Conservation (phyloP, 2,113 vertebrate species). For the Peucedramus taeniatus region DNA sequence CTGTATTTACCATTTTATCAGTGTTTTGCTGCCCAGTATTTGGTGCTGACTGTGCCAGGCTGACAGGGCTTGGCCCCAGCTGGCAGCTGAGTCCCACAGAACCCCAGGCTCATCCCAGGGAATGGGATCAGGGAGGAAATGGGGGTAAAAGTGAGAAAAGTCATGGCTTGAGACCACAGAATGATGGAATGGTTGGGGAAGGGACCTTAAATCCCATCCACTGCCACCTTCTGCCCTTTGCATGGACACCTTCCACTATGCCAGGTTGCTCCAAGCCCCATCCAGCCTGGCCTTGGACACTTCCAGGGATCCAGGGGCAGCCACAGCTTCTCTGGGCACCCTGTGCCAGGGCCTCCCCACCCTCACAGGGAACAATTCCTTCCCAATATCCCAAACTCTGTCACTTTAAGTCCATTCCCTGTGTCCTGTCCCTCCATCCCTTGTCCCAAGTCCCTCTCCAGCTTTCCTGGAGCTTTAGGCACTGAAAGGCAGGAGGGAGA, state of each 20-base stretch:
- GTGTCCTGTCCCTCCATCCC: not conserved
- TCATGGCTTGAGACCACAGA: not conserved
- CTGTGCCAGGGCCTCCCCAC: fast-evolving
- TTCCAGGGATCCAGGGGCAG: not conserved
- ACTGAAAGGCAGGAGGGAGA: not conserved
- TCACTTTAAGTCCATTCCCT: not conserved
- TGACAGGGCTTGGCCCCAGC: not conserved
- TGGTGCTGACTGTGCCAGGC: not conserved
- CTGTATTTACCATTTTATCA: not conserved
- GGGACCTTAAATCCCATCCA: not conserved
- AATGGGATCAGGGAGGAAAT: not conserved
- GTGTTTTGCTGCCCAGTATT: not conserved
- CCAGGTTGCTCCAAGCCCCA: fast-evolving
- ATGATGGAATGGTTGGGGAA: not conserved
- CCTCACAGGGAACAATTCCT: fast-evolving
- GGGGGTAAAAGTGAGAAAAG: not conserved
- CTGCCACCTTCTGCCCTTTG: not conserved
- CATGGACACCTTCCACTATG: fast-evolving
- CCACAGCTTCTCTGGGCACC: not conserved
- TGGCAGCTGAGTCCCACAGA: not conserved
- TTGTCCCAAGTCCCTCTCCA: not conserved
- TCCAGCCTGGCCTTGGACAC: not conserved
- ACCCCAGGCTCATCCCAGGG: not conserved
- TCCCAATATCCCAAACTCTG: not conserved
- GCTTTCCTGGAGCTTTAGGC: not conserved